Evolutionary conservation across 1,140 invertebrate species (phyloP), one percentile per base, ranked within the genome.

Genomic region (Solenopsis invicta): DNA sequence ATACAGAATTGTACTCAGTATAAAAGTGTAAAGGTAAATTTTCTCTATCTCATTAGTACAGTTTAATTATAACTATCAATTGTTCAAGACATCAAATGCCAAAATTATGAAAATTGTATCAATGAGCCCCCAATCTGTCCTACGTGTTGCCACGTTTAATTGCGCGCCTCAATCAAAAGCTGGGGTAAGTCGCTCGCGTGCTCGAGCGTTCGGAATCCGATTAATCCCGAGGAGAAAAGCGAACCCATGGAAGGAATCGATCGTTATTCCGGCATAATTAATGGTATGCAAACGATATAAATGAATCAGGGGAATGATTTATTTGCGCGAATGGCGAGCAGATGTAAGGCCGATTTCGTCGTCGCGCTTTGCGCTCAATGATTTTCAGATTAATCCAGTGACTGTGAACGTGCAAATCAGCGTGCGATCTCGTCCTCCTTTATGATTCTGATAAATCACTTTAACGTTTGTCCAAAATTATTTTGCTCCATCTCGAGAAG

Each of bases 221-320:
- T 89, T 81, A 88, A 88, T 87, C 56, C 48, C 52, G 29, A 12
- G 37, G 37, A 61, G 75, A 37, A 48, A 69, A 50, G 48, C 71
- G 24, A 54, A 37, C 12, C 18, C 13, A 34, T 18, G 12, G 16
- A 82, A 86, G 71, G 29, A 86, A 86, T 77, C 81, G 86, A 90
- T 88, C 86, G 69, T 90, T 88, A 71, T 72, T 85, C 88, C 45
- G 34, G 69, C n/a, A 88, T 90, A 88, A 90, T 90, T 88, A 90
- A 90, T 88, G 72, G 10, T 66, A 90, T 90, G 89, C 89, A 90
- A 90, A 90, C 76, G 71, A 88, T 62, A 87, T 88, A 82, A 90
- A 54, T 54, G 89, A 90, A 90, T 90, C 59, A 86, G 62, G 59
- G 71, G 59, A 54, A 61, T 90, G 85, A 89, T 88, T 90, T 88